Evolutionary conservation across 2,113 vertebrate species (phyloP), one percentile per base, ranked within the genome.

Genomic region (Terrapene triunguis): DNA sequence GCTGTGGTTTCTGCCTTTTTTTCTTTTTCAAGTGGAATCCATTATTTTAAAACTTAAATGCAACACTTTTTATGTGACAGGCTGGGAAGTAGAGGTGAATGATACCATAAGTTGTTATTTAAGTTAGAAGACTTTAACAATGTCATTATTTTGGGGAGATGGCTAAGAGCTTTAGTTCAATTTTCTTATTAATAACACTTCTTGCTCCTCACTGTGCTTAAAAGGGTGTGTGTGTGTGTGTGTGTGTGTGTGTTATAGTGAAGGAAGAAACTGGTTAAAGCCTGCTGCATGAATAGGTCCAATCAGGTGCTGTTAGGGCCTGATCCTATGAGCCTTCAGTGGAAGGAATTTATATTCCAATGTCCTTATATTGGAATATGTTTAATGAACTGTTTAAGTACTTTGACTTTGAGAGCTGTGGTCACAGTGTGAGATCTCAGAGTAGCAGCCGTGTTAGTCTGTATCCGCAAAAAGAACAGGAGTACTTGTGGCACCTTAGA

Each of bases 101-200:
- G 92, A 94, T 89, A 65, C 55, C 2, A 1, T 65, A 95, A 95
- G 89, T 96, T 97, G 84, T 78, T 82, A 82, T 88, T 95, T 95
- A 92, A 89, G 85, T 89, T 88, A 89, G 80, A 97, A 95, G 96
- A 91, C 55, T 82, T 95, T 95, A 92, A 95, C 87, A 95, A 97
- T 97, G 54, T 89, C 87, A 69, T 96, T 89, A 92, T 92, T 97
- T 97, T 95, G 88, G 91, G 85, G 76, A 93, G 93, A 89, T 48
- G 92, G 94, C 57, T 76, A 92, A 95, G 78, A 79, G 65, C 87
- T 95, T 92, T 89, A 91, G 92, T 96, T 96, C 65, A 80, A 62
- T 69, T 96, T 96, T 93, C 80, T 57, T 93, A 95, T 92, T 96
- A 96, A 96, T 89, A 92, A 48, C 80, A 92, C 94, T 92, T 92